These are phyloP conservation scores for Eretmocerus hayati DNA, from an alignment of 2,888 invertebrate genomes.

Conservation along the genomic window DNA sequence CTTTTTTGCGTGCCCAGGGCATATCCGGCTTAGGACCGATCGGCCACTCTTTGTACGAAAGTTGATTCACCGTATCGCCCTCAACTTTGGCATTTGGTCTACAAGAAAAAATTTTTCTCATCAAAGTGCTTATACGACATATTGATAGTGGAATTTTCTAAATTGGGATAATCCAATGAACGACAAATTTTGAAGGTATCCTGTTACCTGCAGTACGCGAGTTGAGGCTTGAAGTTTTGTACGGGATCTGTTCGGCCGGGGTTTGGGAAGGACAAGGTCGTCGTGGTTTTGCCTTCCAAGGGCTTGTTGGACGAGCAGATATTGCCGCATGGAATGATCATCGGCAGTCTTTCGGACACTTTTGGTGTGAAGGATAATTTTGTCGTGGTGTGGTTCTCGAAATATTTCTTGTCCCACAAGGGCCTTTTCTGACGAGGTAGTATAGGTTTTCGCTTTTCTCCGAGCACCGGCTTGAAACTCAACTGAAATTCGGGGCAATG, in stretches of 20 bases:
- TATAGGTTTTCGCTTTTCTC: conserved; percentile 35
- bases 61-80: conserved; percentile 38
- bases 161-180: too few species aligned
- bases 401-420: conserved; percentile 34
- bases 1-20: conserved; percentile 35
- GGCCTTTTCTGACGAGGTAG: conserved; percentile 33
- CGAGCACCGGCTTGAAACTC: conserved; percentile 38
- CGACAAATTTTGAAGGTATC: too few species aligned
- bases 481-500: conserved; percentile 30
- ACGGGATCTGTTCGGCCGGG: conserved; percentile 32
- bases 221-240: conserved; percentile 37
- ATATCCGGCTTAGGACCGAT: conserved; percentile 31
- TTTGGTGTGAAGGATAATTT: conserved; percentile 38
- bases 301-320: conserved; percentile 34
- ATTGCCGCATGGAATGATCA: conserved; percentile 37
- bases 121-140: not conserved
- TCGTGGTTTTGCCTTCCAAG: conserved; percentile 38
- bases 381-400: conserved; percentile 39
- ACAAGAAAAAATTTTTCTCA: not conserved
- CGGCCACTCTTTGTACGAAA: conserved; percentile 40
- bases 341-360: conserved; percentile 26
- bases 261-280: conserved; percentile 36
- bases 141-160: too few species aligned
- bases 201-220: conserved; percentile 31
- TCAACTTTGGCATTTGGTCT: conserved; percentile 38